These are phyloP conservation scores for Aspidoscelis tigris DNA, from an alignment of 2,113 vertebrate genomes.

Conservation along the genomic window DNA sequence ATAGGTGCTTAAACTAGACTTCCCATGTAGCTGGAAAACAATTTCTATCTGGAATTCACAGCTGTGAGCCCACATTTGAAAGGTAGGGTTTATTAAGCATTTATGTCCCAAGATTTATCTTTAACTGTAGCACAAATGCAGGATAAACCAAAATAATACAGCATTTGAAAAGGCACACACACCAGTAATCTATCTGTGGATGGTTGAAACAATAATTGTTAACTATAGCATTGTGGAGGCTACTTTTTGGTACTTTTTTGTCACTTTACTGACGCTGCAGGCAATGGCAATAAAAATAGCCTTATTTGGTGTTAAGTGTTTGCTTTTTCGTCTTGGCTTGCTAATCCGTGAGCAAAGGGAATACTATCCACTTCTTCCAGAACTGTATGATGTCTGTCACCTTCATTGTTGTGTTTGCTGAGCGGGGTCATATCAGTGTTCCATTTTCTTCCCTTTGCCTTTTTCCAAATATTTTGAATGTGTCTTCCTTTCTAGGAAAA, in stretches of 20 bases:
- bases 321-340: constrained; percentile 29
- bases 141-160: background rate
- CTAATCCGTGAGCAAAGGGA: constrained; percentile 41
- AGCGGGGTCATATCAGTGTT: background rate
- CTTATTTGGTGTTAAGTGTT: constrained; percentile 55
- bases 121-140: background rate
- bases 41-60: background rate
- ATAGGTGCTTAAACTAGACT: background rate
- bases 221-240: background rate
- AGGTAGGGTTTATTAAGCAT: background rate
- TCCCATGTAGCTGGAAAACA: background rate
- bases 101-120: background rate
- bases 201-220: constrained; percentile 6
- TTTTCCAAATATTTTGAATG: background rate
- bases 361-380: constrained; percentile 26
- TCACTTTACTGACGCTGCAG: constrained; percentile 58
- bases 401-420: constrained; percentile 45
- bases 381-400: constrained; percentile 42
- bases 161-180: constrained; percentile 1
- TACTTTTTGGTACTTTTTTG: constrained; percentile 26
- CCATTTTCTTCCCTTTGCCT: constrained; percentile 46
- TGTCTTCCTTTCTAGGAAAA: constrained; percentile 36
- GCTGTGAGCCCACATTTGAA: background rate
- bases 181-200: constrained; percentile 20
- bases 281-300: constrained; percentile 51